phyloP scores from a whole-genome alignment of 2,113 vertebrate genomes.

The Zosterops lateralis region DNA sequence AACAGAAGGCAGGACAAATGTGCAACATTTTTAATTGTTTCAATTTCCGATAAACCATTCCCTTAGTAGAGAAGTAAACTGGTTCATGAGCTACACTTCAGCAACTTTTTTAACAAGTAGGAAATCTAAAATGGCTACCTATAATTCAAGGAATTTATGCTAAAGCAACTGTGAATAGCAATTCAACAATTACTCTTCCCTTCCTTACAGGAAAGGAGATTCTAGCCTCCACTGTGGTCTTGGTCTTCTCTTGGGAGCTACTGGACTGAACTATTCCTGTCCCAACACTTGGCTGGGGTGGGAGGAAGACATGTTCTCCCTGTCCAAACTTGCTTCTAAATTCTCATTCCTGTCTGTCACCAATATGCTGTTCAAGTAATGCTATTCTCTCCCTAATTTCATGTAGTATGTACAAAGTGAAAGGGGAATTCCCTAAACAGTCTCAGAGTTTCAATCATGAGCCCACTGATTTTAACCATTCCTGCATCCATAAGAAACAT shows the following conservation, averaged over 20 bases:
- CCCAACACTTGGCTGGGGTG: background rate
- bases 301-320: background rate
- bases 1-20: background rate
- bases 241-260: background rate
- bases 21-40: background rate
- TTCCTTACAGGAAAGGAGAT: background rate
- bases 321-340: background rate
- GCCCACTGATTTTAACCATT: background rate
- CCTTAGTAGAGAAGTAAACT: background rate
- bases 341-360: background rate
- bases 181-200: background rate
- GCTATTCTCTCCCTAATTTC: background rate
- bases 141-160: background rate
- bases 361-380: background rate
- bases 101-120: background rate
- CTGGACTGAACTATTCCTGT: background rate
- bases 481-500: fast-evolving
- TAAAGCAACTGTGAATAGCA: background rate
- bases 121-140: background rate
- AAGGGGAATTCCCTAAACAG: background rate
- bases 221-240: background rate
- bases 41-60: background rate
- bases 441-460: background rate
- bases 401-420: fast-evolving
- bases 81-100: background rate